Conservation (phyloP, 2,113 vertebrate genomes). For the Chloebia gouldiae region DNA sequence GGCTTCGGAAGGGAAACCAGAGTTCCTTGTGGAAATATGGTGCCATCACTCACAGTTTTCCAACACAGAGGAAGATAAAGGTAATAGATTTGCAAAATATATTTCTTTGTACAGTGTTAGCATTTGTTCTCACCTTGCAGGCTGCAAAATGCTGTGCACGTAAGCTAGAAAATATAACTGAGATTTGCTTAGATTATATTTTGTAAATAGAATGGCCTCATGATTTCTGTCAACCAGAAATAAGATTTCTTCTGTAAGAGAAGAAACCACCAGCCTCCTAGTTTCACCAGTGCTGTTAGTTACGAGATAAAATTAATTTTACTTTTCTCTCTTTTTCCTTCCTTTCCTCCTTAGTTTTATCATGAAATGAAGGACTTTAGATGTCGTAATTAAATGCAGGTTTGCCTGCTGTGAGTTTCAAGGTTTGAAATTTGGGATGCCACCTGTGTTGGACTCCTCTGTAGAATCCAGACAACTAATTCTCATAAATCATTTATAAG, state of each 20-base stretch:
- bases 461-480: background rate
- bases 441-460: background rate
- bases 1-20: conserved; percentile 68
- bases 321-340: background rate
- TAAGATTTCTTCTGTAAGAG: background rate
- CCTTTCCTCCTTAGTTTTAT: background rate
- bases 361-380: background rate
- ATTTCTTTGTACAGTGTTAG: background rate
- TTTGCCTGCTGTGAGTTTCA: background rate
- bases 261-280: background rate
- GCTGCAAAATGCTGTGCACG: background rate
- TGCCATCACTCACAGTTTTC: conserved; percentile 60
- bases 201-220: background rate
- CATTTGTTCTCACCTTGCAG: background rate
- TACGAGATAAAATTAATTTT: background rate
- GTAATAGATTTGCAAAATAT: conserved; percentile 58
- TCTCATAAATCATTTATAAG: background rate
- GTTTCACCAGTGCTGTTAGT: background rate
- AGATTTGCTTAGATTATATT: background rate
- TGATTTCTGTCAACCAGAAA: background rate
- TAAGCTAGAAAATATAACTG: background rate
- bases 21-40: conserved; percentile 75
- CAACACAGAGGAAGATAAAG: conserved; percentile 62
- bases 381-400: background rate
- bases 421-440: background rate